A percentile compares a stretch with the other conserved stretches of the same genome.
These are phyloP conservation scores for Crenichthys baileyi DNA, from an alignment of 2,797 vertebrate species.

Conservation along the genomic window DNA sequence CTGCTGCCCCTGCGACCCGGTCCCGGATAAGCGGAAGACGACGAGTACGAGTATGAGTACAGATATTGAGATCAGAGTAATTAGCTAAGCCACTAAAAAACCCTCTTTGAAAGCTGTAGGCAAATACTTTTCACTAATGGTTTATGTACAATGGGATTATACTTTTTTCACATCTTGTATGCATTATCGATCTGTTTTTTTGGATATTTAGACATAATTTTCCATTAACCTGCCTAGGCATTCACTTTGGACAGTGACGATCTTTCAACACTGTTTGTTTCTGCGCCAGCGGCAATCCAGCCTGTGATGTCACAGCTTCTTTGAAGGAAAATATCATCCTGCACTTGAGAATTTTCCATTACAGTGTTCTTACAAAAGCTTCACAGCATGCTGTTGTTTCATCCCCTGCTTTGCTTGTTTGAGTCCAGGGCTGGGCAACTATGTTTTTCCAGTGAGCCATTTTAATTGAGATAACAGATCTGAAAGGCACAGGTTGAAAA, in stretches of 20 bases:
- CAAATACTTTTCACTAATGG: not conserved
- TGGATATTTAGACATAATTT: not conserved
- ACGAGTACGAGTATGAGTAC: too few species aligned
- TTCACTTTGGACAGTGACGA: not conserved
- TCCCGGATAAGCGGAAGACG: too few species aligned
- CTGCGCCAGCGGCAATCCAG: not conserved
- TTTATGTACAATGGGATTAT: not conserved
- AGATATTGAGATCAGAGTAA: conserved; percentile 8
- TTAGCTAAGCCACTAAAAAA: conserved; percentile 6
- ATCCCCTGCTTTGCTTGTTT: not conserved
- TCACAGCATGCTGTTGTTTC: conserved; percentile 6
- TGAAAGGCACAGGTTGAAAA: not conserved
- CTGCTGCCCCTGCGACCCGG: too few species aligned
- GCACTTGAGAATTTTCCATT: conserved; percentile 23
- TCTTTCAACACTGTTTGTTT: conserved; percentile 16
- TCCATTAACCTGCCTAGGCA: not conserved
- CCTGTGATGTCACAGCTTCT: not conserved
- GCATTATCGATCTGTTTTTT: not conserved
- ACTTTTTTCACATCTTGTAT: not conserved
- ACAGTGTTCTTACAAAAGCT: conserved; percentile 5
- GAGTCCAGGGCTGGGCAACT: not conserved
- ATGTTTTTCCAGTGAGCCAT: not conserved
- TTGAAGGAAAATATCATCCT: conserved; percentile 16
- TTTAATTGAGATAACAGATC: not conserved
- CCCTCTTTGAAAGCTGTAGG: not conserved